phyloP scores from a whole-genome alignment of 2,888 invertebrate species.

The Agrochola macilenta region DNA sequence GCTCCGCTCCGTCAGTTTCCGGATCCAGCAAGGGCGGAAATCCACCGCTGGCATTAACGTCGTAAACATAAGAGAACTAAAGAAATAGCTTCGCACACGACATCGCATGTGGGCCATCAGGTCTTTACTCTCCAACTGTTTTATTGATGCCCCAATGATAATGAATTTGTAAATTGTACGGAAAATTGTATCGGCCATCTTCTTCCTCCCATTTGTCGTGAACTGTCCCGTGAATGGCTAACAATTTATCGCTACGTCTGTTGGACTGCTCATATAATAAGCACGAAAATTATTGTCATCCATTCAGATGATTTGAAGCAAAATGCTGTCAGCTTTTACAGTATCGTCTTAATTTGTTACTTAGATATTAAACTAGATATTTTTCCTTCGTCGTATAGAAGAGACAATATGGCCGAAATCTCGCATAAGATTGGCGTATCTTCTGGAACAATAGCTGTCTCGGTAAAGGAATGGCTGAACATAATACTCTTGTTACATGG shows the following conservation, averaged over 20 bases:
- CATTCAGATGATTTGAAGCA: background rate
- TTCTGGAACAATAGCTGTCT: conserved; percentile 71
- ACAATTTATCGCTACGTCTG: conserved; percentile 14
- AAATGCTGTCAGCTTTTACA: conserved; percentile 11
- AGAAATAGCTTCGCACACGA: conserved; percentile 72
- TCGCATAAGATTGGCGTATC: conserved; percentile 67
- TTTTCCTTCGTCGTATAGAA: conserved; percentile 47
- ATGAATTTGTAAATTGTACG: conserved; percentile 58
- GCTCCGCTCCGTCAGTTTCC: conserved; percentile 79
- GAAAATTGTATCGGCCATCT: conserved; percentile 44
- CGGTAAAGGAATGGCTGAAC: conserved; percentile 68
- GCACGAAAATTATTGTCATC: background rate
- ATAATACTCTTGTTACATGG: conserved; percentile 70
- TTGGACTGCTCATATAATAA: conserved; percentile 6
- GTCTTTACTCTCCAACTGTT: conserved; percentile 69
- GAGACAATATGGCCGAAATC: conserved; percentile 60
- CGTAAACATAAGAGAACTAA: conserved; percentile 72
- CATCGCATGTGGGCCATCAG: conserved; percentile 64
- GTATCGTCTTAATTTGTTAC: conserved; percentile 9
- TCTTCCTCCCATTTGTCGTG: conserved; percentile 23
- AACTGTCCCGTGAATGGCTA: conserved; percentile 8
- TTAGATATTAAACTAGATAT: conserved; percentile 22
- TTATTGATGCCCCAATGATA: conserved; percentile 63
- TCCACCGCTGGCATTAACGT: conserved; percentile 76
- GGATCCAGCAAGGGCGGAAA: conserved; percentile 74